These are phyloP conservation scores for Hypercompe scribonia DNA, from an alignment of 2,888 invertebrate species.

Conservation along the genomic window DNA sequence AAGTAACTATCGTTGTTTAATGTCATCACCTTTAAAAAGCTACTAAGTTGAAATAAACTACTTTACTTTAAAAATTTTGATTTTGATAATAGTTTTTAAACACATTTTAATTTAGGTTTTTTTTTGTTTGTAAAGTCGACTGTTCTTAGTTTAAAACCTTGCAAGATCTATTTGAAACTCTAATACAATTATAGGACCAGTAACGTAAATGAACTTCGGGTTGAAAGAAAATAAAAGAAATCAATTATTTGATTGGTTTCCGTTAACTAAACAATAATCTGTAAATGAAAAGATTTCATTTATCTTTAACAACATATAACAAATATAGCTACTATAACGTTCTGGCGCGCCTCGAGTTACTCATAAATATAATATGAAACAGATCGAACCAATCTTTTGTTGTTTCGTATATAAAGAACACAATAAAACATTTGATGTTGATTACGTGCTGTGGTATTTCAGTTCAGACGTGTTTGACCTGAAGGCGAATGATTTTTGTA, in stretches of 20 bases:
- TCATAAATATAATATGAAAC: conserved; percentile 43
- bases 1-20: too few species aligned
- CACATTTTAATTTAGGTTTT: too few species aligned
- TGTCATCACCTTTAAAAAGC: too few species aligned
- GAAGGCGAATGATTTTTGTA: conserved; percentile 59
- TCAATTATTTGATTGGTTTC: neutral
- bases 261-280: conserved; percentile 24
- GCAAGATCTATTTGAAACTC: neutral
- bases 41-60: too few species aligned
- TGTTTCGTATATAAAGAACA: conserved; percentile 39
- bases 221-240: neutral
- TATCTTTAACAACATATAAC: conserved; percentile 28
- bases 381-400: conserved; percentile 38
- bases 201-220: neutral
- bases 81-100: neutral
- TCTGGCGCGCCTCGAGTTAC: conserved; percentile 31
- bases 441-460: conserved; percentile 36
- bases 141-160: neutral
- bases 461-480: conserved; percentile 35
- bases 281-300: conserved; percentile 37
- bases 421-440: conserved; percentile 50
- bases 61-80: too few species aligned
- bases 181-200: too few species aligned
- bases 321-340: conserved; percentile 33
- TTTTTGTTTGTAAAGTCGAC: neutral